Evolutionary conservation across 2,888 invertebrate genomes (phyloP), one percentile per base, ranked within the genome.

Genomic region (Esperia sulphurella): DNA sequence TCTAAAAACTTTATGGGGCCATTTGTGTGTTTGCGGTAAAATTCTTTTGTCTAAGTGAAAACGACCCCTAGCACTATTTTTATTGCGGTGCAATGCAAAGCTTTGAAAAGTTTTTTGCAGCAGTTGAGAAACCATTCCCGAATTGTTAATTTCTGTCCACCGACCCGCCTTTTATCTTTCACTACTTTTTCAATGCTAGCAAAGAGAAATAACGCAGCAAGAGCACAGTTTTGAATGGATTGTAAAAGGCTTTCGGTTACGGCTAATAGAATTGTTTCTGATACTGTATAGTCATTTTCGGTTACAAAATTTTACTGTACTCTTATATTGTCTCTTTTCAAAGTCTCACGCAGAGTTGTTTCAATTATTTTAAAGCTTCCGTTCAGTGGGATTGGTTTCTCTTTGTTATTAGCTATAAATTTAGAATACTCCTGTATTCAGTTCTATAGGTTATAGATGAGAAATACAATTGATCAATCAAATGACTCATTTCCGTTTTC

Each of bases 21-120:
- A 71, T 75, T 81, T 77, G 72, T 60, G 61, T 79, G 80, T 84
- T 80, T 84, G 83, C 70, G 82, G 85, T 79, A 66, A 63, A 69
- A 68, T 65, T 63, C 72, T 68, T 73, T 85, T 82, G 76, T 80
- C 59, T 76, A 64, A 59, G 62, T 53, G 65, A 63, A 66, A 65
- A 62, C 52, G 63, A 59, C 66, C 62, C 62, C 71, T 59, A 59
- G 50, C 46, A 46, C 48, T 59, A 67, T 58, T 79, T 82, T 82
- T 83, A 80, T 79, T 77, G 69, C 63, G 42, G 66, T 53, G 61
- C 61, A 63, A 69, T 53, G 61, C 61, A 63, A 69, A 75, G 68
- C 63, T 73, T 77, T 65, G 54, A 68, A 72, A 77, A 59, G 55
- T 66, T 75, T 77, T 79, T 71, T 71, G 67, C 60, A 62, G 57